Evolutionary conservation across 2,888 invertebrate genomes (phyloP).

Genomic region (Pristionchus maxplancki): DNA sequence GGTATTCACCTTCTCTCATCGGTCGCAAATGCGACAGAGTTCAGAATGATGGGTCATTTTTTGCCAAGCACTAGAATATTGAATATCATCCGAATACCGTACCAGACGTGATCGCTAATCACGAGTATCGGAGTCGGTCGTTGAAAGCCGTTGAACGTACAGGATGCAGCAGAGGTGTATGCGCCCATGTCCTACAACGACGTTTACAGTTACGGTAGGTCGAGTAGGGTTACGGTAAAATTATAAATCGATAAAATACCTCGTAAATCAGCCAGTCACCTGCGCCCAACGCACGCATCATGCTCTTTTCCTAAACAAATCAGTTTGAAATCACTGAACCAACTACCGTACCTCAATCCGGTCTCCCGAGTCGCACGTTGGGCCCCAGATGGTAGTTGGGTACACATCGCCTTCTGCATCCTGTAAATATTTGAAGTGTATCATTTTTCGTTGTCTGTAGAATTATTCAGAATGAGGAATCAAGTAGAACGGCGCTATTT

Average conservation of each 20-base stretch:
- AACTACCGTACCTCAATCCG: slow-evolving; percentile 81
- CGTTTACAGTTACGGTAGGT: not conserved
- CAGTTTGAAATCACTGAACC: slow-evolving; percentile 76
- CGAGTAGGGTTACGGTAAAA: slow-evolving; percentile 84
- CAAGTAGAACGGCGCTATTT: too few species aligned
- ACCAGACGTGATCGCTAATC: not conserved
- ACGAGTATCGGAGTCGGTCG: slow-evolving; percentile 81
- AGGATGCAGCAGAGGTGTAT: slow-evolving; percentile 93
- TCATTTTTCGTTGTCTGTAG: not conserved
- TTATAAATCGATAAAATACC: not conserved
- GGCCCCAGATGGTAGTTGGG: slow-evolving; percentile 87
- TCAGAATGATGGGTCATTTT: too few species aligned
- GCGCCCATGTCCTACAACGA: slow-evolving; percentile 90
- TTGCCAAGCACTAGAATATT: too few species aligned
- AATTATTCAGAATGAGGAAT: too few species aligned
- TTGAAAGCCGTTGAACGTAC: slow-evolving; percentile 94
- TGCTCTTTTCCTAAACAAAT: slow-evolving; percentile 54
- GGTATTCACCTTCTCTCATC: too few species aligned
- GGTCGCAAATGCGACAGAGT: too few species aligned
- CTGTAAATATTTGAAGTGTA: not conserved
- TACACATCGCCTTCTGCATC: not conserved
- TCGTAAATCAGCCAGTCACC: slow-evolving; percentile 93
- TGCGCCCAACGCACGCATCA: slow-evolving; percentile 85
- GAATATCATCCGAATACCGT: too few species aligned
- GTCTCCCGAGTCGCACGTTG: slow-evolving; percentile 91